phyloP scores from a whole-genome alignment of 1,140 invertebrate species.

The Papilio glaucus region DNA sequence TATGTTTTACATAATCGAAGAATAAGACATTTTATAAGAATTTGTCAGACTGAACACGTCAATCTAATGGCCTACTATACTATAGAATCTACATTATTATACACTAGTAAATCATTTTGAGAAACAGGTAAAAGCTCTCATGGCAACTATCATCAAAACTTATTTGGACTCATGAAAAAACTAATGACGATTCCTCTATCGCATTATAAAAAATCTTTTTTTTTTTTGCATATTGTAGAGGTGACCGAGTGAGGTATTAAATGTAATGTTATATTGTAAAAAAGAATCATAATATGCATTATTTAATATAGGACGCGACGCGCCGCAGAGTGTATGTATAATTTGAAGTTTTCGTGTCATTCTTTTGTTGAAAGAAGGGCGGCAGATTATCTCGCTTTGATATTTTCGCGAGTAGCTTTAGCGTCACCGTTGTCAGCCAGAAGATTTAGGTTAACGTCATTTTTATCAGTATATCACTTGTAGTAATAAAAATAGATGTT shows the following conservation, averaged over 20 bases:
- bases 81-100: background rate
- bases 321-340: background rate
- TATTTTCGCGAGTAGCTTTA: constrained; percentile 30
- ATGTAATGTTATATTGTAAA: constrained; percentile 3
- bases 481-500: background rate
- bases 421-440: constrained; percentile 18
- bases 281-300: background rate
- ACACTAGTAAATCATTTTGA: too few species aligned
- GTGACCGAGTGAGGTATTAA: background rate
- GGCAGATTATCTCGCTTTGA: constrained; percentile 14
- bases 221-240: background rate
- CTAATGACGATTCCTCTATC: too few species aligned
- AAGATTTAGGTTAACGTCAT: constrained; percentile 19
- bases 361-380: constrained; percentile 7
- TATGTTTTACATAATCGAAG: constrained; percentile 2
- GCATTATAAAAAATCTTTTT: background rate
- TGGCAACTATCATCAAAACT: too few species aligned
- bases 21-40: background rate
- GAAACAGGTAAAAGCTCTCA: too few species aligned
- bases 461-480: constrained; percentile 16
- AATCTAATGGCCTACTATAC: too few species aligned
- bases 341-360: constrained; percentile 1
- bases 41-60: background rate
- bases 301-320: background rate
- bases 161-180: too few species aligned